Base-by-base conservation (phyloP, 2,797 vertebrate species). In the Enteromius trimaculatus region DNA sequence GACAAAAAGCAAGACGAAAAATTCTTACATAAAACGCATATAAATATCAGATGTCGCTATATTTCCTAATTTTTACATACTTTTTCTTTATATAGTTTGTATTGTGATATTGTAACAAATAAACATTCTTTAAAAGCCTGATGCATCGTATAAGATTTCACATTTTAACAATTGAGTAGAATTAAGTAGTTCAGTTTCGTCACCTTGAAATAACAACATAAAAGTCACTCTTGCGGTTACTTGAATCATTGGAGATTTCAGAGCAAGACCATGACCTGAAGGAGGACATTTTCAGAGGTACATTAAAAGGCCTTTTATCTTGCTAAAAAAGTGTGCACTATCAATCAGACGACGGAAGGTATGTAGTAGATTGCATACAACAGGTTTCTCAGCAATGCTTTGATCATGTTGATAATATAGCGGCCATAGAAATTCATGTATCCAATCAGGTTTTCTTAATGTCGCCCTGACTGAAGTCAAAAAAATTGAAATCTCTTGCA, bases 401-500 rank as follows among this genome's bases (percentile, higher is more conserved):
- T 58, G 21, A n/a, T 74, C 47, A 53, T 55, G 31, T 53, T 75
- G 29, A n/a, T 72, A 3, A 34, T 74, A 53, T 74, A 72, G 9
- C 21, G 49, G 10, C 17, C 29, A 14, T 37, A 16, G 49, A 23
- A 55, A 75, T 75, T n/a, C 21, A 75, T 19, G 31, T 7, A 21
- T 74, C 17, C 31, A 21, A 72, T 34, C 70, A 49, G 62, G 0
- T 17, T 53, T 79, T 39, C 53, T 37, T 49, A 42, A 58, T 7
- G 9, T 29, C 11, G 47, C 19, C 0, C 10, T 37, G 13, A 51
- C 47, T 3, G 13, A 26, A 42, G n/a, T 21, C 71, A 82, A 62
- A 70, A 34, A 69, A 13, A 64, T 78, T 7, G 10, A 53, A 74
- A 84, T 83, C 62, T 53, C 39, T 53, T 34, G 79, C 19, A 26